Conservation (phyloP, 1,140 invertebrate species). For the Drosophila simulans region DNA sequence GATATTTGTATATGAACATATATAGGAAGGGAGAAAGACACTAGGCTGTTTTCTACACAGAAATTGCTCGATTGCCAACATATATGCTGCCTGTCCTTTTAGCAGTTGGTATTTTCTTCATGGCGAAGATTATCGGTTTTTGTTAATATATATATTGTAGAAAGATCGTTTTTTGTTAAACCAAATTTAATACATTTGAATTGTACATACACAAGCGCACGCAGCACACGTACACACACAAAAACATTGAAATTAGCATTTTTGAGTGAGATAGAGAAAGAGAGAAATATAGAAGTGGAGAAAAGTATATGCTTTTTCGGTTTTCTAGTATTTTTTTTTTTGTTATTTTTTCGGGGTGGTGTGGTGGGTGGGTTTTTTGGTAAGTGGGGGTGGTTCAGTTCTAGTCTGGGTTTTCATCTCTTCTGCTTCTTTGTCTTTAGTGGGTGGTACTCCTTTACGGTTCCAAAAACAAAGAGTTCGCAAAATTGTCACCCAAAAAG, state of each 20-base stretch:
- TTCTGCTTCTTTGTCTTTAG: slow-evolving; percentile 50
- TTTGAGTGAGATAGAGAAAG: slow-evolving; percentile 39
- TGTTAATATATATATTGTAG: slow-evolving; percentile 53
- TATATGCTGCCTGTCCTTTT: slow-evolving; percentile 84
- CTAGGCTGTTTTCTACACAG: slow-evolving; percentile 60
- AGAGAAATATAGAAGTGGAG: slow-evolving; percentile 31
- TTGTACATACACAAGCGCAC: slow-evolving; percentile 60
- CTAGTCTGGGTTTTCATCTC: slow-evolving; percentile 25
- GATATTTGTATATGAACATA: slow-evolving; percentile 1
- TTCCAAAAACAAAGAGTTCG: slow-evolving; percentile 66
- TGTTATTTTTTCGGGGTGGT: slow-evolving; percentile 34
- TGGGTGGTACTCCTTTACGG: slow-evolving; percentile 4
- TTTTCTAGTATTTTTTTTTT: slow-evolving; percentile 9
- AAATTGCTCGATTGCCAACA: slow-evolving; percentile 85
- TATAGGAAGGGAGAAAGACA: slow-evolving; percentile 14
- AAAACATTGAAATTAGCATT: slow-evolving; percentile 78
- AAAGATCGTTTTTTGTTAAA: slow-evolving; percentile 55
- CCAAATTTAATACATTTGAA: slow-evolving; percentile 83
- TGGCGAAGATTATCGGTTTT: slow-evolving; percentile 46
- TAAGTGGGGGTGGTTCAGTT: slow-evolving; percentile 34
- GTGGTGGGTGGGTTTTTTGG: slow-evolving; percentile 28
- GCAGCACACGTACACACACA: slow-evolving; percentile 58
- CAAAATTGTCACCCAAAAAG: slow-evolving; percentile 65
- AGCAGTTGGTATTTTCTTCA: slow-evolving; percentile 48
- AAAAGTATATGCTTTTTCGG: slow-evolving; percentile 14